Evolutionary conservation across 2,113 vertebrate species (phyloP), one percentile per base, ranked within the genome.

Genomic region (Rhagologus leucostigma): DNA sequence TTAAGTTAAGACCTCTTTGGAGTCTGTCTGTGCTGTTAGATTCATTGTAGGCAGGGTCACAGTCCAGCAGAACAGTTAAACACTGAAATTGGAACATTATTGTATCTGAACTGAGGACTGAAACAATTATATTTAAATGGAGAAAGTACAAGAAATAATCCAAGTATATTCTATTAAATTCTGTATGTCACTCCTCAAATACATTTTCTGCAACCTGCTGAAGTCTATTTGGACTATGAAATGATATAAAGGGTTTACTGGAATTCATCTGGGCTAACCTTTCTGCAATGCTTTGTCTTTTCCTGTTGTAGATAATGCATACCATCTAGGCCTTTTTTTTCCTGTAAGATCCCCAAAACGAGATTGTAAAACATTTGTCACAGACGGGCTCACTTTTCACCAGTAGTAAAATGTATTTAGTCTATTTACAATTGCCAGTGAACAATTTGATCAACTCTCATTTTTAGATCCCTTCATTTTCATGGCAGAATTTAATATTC

Each of bases 231-330:
- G 56, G 52, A 88, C 55, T 93, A 44, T 41, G 53, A 85, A 57
- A 47, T 22, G 2, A 84, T 84, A 77, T 12, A 52, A 90, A 77
- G 6, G 4, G n/a, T 78, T 92, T 90, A 75, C 71, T 81, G 64
- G 79, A 93, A 93, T 90, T 92, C 52, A 46, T 94, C 52, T 67
- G n/a, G 52, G 56, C 55, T 85, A 84, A 77, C 33, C 23, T 88
- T 62, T 59, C 71, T 55, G n/a, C 44, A 67, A 12, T 77, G 64
- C 95, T 96, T 91, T 88, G 46, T 94, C 79, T 95, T 94, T 92
- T 50, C 17, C 64, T 77, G 22, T 68, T 71, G 60, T 37, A 90
- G 60, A 88, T 81, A 94, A 81, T 21, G 8, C 20, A 24, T 69
- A 32, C 47, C 60, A 70, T 77, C 52, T 41, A 92, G 42, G 41